Evolutionary conservation across 2,888 invertebrate species (phyloP).

Genomic region (Volucella bombylans): DNA sequence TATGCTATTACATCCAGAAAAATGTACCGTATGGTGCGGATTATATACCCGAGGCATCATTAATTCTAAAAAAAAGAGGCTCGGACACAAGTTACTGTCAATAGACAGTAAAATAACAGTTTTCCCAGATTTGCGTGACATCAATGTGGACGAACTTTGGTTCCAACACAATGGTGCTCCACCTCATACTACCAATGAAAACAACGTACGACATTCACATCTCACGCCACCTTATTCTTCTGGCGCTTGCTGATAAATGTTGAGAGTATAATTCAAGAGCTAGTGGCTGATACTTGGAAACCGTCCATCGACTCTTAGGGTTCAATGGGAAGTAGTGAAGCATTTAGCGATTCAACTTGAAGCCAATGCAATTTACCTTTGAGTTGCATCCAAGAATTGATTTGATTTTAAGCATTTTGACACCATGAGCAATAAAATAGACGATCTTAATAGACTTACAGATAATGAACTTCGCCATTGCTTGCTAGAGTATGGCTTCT

Average conservation of each 20-base stretch:
- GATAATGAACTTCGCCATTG: constrained; percentile 80
- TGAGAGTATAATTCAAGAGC: constrained; percentile 43
- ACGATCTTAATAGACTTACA: constrained; percentile 78
- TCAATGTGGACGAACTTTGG: no score
- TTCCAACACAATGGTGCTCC: no score
- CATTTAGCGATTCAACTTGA: background rate
- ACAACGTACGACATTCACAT: constrained; percentile 1
- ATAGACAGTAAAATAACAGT: no score
- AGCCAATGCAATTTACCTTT: constrained; percentile 42
- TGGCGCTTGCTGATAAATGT: constrained; percentile 52
- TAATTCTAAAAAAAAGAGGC: no score
- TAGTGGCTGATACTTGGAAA: constrained; percentile 16
- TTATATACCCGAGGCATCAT: no score
- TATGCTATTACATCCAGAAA: no score
- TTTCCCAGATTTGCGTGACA: no score
- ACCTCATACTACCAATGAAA: no score
- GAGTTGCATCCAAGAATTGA: constrained; percentile 14
- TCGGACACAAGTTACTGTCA: no score
- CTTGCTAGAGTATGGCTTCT: constrained; percentile 86
- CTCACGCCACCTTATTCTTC: constrained; percentile 1
- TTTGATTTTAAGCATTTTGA: no score
- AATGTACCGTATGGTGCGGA: no score
- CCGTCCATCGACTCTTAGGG: constrained; percentile 54
- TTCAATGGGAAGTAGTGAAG: constrained; percentile 25
- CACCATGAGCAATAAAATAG: no score